These are phyloP conservation scores for Disparrhopalites patrizii DNA, from an alignment of 2,888 invertebrate genomes.

Conservation along the genomic window DNA sequence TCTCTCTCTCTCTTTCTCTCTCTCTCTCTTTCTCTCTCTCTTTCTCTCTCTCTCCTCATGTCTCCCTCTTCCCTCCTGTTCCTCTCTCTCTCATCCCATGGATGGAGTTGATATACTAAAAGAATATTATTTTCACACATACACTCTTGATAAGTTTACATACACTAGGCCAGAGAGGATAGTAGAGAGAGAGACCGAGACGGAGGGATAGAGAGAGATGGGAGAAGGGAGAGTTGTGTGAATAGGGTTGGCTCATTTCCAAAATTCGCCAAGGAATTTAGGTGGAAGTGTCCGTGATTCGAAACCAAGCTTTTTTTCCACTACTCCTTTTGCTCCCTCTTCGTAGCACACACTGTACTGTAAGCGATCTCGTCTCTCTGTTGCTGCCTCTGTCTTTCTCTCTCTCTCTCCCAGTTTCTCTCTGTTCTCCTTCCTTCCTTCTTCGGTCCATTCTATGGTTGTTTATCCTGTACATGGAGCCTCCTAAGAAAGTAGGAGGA, in stretches of 20 bases:
- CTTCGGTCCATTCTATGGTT: neutral
- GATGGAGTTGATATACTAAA: too few species aligned
- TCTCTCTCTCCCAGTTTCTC: neutral
- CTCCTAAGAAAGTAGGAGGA: neutral
- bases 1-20: too few species aligned
- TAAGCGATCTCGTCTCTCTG: neutral
- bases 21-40: too few species aligned
- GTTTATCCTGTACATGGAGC: neutral
- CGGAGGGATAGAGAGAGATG: slow-evolving; percentile 2
- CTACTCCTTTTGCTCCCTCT: slow-evolving; percentile 10
- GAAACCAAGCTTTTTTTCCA: slow-evolving; percentile 19
- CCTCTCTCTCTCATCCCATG: too few species aligned
- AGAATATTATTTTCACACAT: too few species aligned
- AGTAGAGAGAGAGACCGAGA: neutral
- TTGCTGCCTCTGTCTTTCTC: slow-evolving; percentile 1
- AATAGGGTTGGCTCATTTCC: slow-evolving; percentile 27
- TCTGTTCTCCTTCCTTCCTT: neutral
- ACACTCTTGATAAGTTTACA: too few species aligned
- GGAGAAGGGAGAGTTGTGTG: slow-evolving; percentile 2
- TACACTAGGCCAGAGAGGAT: neutral
- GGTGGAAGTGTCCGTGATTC: slow-evolving; percentile 25
- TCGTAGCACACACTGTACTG: too few species aligned
- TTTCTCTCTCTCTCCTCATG: too few species aligned
- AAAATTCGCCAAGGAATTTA: slow-evolving; percentile 24
- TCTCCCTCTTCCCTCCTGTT: too few species aligned